Evolutionary conservation across 2,888 invertebrate species (phyloP), one percentile per base, ranked within the genome.

Genomic region (Brachyptera risi): DNA sequence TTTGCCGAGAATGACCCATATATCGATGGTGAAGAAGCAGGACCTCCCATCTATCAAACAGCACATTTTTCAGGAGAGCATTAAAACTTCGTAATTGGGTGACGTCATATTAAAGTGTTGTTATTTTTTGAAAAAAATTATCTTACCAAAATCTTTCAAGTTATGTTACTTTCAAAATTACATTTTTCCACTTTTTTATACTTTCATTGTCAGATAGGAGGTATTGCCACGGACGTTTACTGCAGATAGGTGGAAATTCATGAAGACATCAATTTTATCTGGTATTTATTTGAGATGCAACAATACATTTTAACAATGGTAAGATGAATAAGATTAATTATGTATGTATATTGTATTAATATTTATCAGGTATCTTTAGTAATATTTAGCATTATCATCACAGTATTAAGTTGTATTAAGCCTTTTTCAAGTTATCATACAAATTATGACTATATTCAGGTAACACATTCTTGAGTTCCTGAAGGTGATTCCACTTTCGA

Each of bases 401-500:
- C 5, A 31, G 7, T 31, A 31, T 31, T 7, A 31, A 31, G 5
- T 11, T 31, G 11, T 7, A 31, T 31, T 31, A 31, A 7, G 5
- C 31, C 11, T 31, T 31, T 31, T 5, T 5, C 31, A 31, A 31
- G 24, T 54, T 15, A 31, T 64, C 59, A 54, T 68, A 68, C 38
- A 65, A 65, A 2, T 9, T 2, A 57, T 68, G 67, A 60, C 13
- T 62, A 47, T 66, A 51, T 1, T 17, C 9, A n/a, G 63, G 65
- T 9, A 68, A 19, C 0, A 65, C 61, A n/a, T 13, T 2, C 15
- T 65, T 65, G 9, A 68, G 49, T 17, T 63, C 51, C 56, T 65
- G 66, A 11, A 68, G 42, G 61, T 68, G 65, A 0, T 61, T 35
- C n/a, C 47, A 67, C 50, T 67, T 68, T 19, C 54, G 19, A 26